Conservation (phyloP, 2,888 invertebrate genomes). For the Germaria angustata region DNA sequence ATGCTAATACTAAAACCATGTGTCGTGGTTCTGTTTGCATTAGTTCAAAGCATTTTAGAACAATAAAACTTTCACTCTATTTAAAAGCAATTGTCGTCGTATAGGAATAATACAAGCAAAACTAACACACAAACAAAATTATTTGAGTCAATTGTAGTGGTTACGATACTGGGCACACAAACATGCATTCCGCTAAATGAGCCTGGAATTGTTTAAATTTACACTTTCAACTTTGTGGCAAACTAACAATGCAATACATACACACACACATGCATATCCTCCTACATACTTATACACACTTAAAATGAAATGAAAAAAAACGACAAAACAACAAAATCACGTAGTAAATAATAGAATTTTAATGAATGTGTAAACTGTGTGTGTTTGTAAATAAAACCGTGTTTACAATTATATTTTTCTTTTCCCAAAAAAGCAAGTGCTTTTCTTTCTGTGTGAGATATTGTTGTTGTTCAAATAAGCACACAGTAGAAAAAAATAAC, state of each 20-base stretch:
- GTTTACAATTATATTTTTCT: constrained; percentile 39
- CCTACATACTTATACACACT: no score
- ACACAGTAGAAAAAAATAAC: constrained; percentile 2
- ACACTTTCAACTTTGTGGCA: constrained; percentile 57
- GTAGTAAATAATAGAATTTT: constrained; percentile 60
- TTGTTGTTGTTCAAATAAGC: constrained; percentile 45
- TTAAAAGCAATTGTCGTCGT: constrained; percentile 7
- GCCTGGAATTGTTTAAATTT: constrained; percentile 54
- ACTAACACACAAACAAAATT: not conserved
- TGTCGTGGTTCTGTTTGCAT: constrained; percentile 52
- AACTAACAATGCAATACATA: not conserved
- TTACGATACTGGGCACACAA: not conserved
- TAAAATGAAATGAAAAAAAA: not conserved
- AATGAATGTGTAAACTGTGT: constrained; percentile 56
- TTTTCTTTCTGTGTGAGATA: constrained; percentile 2
- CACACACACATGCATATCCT: not conserved
- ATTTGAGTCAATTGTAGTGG: constrained; percentile 12
- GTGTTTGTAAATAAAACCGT: constrained; percentile 35
- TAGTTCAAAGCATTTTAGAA: constrained; percentile 17
- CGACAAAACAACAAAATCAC: constrained; percentile 34
- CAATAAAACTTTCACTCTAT: constrained; percentile 28
- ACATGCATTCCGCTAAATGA: constrained; percentile 43
- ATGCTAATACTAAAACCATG: constrained; percentile 41
- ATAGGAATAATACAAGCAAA: not conserved
- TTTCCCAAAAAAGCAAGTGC: not conserved